Evolutionary conservation across 2,797 vertebrate genomes (phyloP).

Genomic region (Schizopygopsis pylzovi): DNA sequence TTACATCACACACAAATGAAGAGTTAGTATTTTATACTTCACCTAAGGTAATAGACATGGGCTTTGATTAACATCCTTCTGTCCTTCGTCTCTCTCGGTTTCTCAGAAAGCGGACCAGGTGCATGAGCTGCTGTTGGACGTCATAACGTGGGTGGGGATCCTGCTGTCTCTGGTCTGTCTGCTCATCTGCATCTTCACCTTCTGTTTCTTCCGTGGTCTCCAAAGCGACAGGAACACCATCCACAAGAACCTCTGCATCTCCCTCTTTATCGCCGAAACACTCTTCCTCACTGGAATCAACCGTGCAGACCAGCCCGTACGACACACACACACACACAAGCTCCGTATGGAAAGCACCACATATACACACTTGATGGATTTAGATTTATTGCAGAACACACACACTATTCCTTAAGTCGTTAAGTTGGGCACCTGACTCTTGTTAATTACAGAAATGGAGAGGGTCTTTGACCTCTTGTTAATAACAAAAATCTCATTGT

Average conservation of each 20-base stretch:
- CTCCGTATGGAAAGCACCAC: conserved; percentile 14
- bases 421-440: conserved; percentile 53
- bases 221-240: conserved; percentile 98
- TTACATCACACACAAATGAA: background rate
- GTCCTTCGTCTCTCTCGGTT: conserved; percentile 36
- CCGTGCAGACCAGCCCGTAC: conserved; percentile 94
- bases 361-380: conserved; percentile 15
- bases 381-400: conserved; percentile 32
- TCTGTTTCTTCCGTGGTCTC: conserved; percentile 97
- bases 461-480: conserved; percentile 56
- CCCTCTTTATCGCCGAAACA: conserved; percentile 95
- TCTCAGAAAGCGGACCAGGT: conserved; percentile 89
- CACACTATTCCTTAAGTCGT: conserved; percentile 42
- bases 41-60: background rate
- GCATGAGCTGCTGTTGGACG: conserved; percentile 92
- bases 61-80: conserved; percentile 16
- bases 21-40: background rate
- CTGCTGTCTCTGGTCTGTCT: conserved; percentile 95
- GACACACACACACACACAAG: conserved; percentile 52
- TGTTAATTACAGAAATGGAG: conserved; percentile 59
- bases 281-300: conserved; percentile 97
- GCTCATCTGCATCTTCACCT: conserved; percentile 98
- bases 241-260: conserved; percentile 98
- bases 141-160: conserved; percentile 98
- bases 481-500: conserved; percentile 53